Conservation (phyloP, 2,113 vertebrate species). For the Callaeas wilsoni region DNA sequence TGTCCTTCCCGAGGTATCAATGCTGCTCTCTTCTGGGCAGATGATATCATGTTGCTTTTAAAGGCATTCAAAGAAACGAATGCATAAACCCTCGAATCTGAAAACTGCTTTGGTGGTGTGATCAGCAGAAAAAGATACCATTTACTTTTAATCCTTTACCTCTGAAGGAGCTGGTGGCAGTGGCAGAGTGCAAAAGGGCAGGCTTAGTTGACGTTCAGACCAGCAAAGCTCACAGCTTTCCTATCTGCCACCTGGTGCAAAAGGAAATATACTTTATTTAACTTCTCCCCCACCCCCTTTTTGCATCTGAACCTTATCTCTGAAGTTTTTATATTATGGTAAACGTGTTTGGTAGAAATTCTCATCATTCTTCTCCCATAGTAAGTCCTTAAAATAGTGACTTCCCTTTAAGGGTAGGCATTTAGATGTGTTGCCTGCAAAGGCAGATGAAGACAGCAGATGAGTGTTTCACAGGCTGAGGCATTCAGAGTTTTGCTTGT, state of each 20-base stretch:
- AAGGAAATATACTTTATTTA: not conserved
- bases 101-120: not conserved
- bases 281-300: not conserved
- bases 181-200: not conserved
- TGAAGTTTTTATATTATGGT: not conserved
- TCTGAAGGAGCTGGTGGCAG: not conserved
- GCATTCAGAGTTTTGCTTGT: not conserved
- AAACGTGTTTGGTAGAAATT: not conserved
- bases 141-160: not conserved
- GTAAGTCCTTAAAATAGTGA: conserved; percentile 26
- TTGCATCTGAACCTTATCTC: not conserved
- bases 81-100: not conserved
- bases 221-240: not conserved
- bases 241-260: not conserved
- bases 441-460: not conserved
- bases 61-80: not conserved
- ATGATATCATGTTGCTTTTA: not conserved
- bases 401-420: conserved; percentile 46
- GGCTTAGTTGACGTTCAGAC: fast-evolving
- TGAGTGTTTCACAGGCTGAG: not conserved
- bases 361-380: not conserved
- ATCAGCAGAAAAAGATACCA: not conserved
- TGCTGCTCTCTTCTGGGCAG: conserved; percentile 42
- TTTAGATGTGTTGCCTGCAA: not conserved
- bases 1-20: not conserved